Evolutionary conservation across 1,140 invertebrate species (phyloP).

Genomic region (Pogonognathellus flavescens): DNA sequence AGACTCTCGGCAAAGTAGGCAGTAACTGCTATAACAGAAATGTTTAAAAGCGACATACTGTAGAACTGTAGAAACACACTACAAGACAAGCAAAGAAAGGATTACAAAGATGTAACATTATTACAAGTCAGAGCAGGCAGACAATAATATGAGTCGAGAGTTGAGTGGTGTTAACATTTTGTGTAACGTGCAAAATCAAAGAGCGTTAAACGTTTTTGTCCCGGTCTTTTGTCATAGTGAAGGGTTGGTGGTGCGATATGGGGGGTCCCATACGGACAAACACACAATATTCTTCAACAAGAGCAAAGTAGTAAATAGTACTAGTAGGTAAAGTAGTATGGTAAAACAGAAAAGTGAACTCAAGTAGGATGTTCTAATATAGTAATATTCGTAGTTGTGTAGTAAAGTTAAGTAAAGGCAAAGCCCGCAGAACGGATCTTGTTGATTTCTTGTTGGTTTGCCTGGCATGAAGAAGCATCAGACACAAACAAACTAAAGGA

Average conservation of each 20-base stretch:
- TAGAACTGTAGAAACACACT: no score
- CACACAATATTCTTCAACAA: constrained; percentile 22
- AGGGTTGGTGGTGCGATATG: constrained; percentile 58
- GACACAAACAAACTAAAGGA: not conserved
- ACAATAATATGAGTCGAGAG: constrained; percentile 58
- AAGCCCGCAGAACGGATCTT: constrained; percentile 43
- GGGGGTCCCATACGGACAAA: constrained; percentile 53
- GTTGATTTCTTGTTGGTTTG: not conserved
- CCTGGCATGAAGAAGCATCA: not conserved
- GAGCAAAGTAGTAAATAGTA: not conserved
- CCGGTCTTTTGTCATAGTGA: constrained; percentile 56
- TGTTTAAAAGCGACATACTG: not conserved
- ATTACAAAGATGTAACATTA: constrained; percentile 49
- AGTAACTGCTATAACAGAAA: not conserved
- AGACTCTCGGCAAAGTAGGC: not conserved
- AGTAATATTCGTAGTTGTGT: no score
- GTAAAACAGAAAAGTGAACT: not conserved
- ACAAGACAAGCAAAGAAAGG: constrained; percentile 14
- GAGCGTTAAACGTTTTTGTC: constrained; percentile 61
- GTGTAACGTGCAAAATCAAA: constrained; percentile 59
- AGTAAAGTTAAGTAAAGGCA: constrained; percentile 2
- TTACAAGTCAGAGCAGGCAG: constrained; percentile 20
- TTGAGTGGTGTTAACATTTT: constrained; percentile 56
- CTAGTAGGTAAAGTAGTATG: not conserved
- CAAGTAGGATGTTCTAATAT: no score